Evolutionary conservation across 2,113 vertebrate genomes (phyloP).

Genomic region (Proterorhinus semilunaris): DNA sequence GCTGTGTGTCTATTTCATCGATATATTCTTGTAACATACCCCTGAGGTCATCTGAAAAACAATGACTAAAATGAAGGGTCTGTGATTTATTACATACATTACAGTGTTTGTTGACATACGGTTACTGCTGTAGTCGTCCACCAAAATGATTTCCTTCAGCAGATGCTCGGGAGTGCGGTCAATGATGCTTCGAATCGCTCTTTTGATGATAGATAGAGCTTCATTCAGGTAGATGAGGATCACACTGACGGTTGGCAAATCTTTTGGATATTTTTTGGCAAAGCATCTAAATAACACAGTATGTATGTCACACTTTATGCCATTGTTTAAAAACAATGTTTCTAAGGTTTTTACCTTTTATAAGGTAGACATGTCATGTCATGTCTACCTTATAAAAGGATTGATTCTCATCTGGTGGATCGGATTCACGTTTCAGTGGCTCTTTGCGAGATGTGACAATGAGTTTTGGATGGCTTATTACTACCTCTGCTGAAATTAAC

Average conservation of each 20-base stretch:
- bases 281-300: constrained; percentile 62
- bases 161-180: constrained; percentile 69
- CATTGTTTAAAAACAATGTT: neutral
- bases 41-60: constrained; percentile 60
- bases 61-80: too few relatives aligned
- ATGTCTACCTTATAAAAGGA: too few relatives aligned
- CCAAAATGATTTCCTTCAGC: constrained; percentile 79
- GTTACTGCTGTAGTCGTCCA: constrained; percentile 79
- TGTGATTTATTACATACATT: neutral
- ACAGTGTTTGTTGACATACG: constrained; percentile 54
- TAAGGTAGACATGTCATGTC: too few relatives aligned
- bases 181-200: constrained; percentile 74
- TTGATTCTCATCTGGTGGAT: too few relatives aligned
- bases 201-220: constrained; percentile 75
- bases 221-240: constrained; percentile 80
- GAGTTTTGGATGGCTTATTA: too few relatives aligned
- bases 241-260: constrained; percentile 75
- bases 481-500: too few relatives aligned
- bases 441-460: too few relatives aligned
- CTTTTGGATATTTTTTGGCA: constrained; percentile 61
- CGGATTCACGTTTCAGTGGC: too few relatives aligned
- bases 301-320: neutral
- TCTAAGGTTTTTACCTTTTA: too few relatives aligned
- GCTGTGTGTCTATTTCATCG: constrained; percentile 37
- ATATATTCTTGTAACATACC: constrained; percentile 37